These are phyloP conservation scores for Sarotherodon lohbergeri DNA, from an alignment of 2,113 vertebrate genomes.

Conservation along the genomic window DNA sequence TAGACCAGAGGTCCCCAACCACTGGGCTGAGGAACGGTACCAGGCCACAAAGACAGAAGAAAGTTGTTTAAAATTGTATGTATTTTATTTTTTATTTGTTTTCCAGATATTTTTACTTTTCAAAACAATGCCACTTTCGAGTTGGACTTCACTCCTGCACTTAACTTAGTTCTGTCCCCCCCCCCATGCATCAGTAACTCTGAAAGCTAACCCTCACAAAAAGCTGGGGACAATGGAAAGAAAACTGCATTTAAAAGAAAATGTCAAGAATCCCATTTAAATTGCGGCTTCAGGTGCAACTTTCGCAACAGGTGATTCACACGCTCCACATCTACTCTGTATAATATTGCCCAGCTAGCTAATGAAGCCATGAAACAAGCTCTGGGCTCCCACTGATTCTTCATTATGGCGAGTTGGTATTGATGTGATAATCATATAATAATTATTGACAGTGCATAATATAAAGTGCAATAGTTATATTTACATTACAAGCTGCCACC, in stretches of 20 bases:
- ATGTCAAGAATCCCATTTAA: background rate
- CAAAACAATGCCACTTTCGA: background rate
- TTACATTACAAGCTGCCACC: background rate
- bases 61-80: background rate
- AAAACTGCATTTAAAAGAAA: background rate
- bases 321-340: background rate
- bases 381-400: background rate
- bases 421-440: background rate
- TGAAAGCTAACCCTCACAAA: background rate
- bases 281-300: background rate
- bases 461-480: background rate
- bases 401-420: background rate
- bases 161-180: background rate
- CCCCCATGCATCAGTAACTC: background rate
- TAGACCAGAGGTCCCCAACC: background rate
- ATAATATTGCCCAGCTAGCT: background rate
- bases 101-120: background rate
- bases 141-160: background rate
- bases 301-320: background rate
- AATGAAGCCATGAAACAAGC: background rate
- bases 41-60: background rate
- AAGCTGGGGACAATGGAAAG: background rate
- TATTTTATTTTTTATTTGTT: background rate
- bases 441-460: background rate
- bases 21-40: background rate